Percentiles rank a stretch among this genome's conserved stretches.
Evolutionary conservation across 2,113 vertebrate genomes (phyloP).

Genomic region (Platysteira castanea): DNA sequence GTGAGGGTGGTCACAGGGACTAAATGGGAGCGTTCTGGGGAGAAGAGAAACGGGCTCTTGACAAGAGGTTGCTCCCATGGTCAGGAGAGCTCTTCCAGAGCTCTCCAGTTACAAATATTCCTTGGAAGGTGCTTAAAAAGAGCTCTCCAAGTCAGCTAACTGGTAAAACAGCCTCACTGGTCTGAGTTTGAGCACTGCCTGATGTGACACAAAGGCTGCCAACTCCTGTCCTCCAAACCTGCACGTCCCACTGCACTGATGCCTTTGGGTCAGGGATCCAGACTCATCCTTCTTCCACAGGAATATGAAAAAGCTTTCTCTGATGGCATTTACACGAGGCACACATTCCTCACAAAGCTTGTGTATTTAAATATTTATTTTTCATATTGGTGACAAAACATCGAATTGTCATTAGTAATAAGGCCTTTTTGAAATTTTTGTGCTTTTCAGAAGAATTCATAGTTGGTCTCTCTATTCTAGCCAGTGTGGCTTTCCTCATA

Average conservation of each 20-base stretch:
- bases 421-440: not conserved
- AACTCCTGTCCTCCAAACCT: not conserved
- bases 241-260: not conserved
- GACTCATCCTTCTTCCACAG: not conserved
- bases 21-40: not conserved
- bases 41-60: not conserved
- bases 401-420: not conserved
- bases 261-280: not conserved
- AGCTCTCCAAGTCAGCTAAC: not conserved
- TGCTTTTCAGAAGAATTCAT: not conserved
- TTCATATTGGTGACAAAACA: not conserved
- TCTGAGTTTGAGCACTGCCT: not conserved
- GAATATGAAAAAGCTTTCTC: not conserved
- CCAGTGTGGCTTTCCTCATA: fast-evolving
- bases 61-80: not conserved
- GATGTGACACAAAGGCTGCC: not conserved
- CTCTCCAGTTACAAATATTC: not conserved
- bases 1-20: not conserved
- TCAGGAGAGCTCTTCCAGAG: not conserved
- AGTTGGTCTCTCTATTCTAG: not conserved
- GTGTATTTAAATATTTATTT: not conserved
- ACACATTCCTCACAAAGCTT: not conserved
- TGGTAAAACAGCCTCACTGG: not conserved
- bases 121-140: not conserved
- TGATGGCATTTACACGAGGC: not conserved